Evolutionary conservation across 1,140 invertebrate species (phyloP), one percentile per base, ranked within the genome.

Genomic region (Drosophila nikananu): DNA sequence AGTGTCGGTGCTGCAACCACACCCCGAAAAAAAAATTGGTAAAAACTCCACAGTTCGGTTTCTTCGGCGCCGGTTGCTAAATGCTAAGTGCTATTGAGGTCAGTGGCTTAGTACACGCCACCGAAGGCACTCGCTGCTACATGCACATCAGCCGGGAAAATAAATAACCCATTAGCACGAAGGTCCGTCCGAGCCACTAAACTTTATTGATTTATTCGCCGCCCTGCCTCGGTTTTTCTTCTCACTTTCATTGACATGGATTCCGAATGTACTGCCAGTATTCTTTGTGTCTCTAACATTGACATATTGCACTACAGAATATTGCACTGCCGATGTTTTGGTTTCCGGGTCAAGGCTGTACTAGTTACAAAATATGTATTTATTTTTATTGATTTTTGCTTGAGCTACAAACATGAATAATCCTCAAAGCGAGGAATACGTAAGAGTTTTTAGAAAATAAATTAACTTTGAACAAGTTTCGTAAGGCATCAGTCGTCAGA

Each of bases 91-190:
- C 60, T 75, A 89, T 89, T 87, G 84, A 72, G 84, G 84, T 89
- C 84, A 86, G 71, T 83, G 76, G 83, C 57, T 86, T 83, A 68
- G 66, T 87, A 86, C 83, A 86, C 83, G 83, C 83, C 58, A 86
- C 58, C 61, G 62, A 52, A 58, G 42, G 42, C 80, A 73, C 35
- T 59, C 54, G 57, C 49, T 83, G 54, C 32, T 52, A 64, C 62
- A 71, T 61, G 48, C 55, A 61, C 63, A 79, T 75, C 51, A 57
- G 65, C 54, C 66, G 62, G 58, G 52, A 81, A 89, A 87, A 84
- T 90, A 89, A 90, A 89, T 84, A 89, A 89, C 86, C 81, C 81
- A 89, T 90, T 89, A 81, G 78, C 84, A 89, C 84, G 84, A 89
- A 89, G 84, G 84, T 71, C 77, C 64, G 86, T 71, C 66, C 64